Base-by-base conservation (phyloP, 2,888 invertebrate species). In the Leucoma salicis region DNA sequence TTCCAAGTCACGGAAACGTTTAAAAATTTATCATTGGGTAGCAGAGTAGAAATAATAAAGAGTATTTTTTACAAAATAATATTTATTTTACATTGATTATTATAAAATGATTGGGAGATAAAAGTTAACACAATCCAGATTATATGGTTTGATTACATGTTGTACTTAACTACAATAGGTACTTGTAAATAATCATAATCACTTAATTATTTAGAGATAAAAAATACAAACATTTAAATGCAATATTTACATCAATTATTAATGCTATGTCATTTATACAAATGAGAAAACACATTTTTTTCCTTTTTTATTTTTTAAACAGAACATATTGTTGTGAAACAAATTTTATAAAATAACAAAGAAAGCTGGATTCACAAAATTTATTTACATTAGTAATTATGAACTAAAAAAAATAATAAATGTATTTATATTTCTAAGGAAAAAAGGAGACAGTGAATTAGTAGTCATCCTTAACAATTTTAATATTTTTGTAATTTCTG, bases 151-250 rank as follows among this genome's bases (percentile, higher is more conserved):
- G 84, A 78, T 84, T 87, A 86, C 79, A 87, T 77, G 69, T 53
- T 55, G 72, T 57, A 65, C 83, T 79, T 82, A 83, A 63, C 58
- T 77, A 78, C 55, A 48, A 53, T 64, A 67, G 46, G 58, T 65
- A 67, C 52, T 64, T 59, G 67, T 70, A 74, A 75, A 70, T 71
- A 63, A 75, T 74, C 35, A 63, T 59, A 55, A 58, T 21, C 1
- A 61, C 29, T 13, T 50, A 50, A 59, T 62, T 64, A 69, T 52
- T 62, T 29, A 29, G 29, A 63, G 53, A 73, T 67, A 71, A 72
- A 74, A 80, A 84, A 82, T 82, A 84, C 84, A 84, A 82, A 82
- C 65, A 63, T 74, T 69, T 82, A 88, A 88, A 88, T 87, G 87
- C 88, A 83, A 78, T 86, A 86, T 87, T 83, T 86, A 87, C 84